Evolutionary conservation across 2,888 invertebrate species (phyloP).

Genomic region (Ferrisia virgata): DNA sequence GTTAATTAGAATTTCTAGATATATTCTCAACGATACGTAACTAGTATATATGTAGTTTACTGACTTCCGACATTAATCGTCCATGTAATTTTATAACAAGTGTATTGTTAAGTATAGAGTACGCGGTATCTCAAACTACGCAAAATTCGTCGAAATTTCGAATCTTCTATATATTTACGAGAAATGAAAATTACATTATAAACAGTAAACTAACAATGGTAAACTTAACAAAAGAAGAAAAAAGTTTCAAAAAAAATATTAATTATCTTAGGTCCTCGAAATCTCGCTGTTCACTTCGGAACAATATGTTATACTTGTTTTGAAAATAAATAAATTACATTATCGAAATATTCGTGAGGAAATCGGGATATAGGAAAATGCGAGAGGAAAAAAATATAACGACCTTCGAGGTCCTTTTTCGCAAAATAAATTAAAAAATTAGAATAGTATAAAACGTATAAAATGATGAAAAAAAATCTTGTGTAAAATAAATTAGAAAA

Average conservation of each 20-base stretch:
- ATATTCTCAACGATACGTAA: background rate
- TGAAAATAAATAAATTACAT: background rate
- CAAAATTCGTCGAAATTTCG: background rate
- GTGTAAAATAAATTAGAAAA: background rate
- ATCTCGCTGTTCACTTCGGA: background rate
- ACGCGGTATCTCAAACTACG: background rate
- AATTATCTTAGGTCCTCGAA: background rate
- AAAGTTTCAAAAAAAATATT: background rate
- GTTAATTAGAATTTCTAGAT: background rate
- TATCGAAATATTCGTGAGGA: background rate
- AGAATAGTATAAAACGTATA: background rate
- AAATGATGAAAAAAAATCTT: background rate
- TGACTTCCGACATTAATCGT: background rate
- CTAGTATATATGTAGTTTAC: no score
- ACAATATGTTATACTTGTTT: background rate
- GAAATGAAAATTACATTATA: background rate
- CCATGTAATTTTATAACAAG: background rate
- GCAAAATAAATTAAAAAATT: background rate
- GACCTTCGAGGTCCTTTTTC: background rate
- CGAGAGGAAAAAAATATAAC: background rate
- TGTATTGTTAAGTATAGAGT: no score
- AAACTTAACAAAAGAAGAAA: background rate
- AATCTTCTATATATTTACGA: background rate
- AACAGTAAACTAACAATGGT: constrained; percentile 1
- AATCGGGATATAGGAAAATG: background rate